These are phyloP conservation scores for Clinocottus analis DNA, from an alignment of 2,113 vertebrate genomes.

Conservation along the genomic window DNA sequence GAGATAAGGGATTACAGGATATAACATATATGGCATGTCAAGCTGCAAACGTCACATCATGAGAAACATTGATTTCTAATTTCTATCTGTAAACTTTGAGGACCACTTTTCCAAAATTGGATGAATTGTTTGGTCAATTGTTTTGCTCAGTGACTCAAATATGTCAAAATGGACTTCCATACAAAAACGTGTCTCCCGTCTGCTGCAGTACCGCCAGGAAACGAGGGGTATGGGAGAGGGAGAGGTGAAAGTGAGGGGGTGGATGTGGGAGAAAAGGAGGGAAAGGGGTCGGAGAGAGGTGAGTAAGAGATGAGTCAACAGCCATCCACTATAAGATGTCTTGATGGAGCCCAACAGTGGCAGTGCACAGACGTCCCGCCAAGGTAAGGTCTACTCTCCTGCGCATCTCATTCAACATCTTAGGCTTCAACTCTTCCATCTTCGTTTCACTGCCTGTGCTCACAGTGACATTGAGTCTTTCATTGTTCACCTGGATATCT, in stretches of 20 bases:
- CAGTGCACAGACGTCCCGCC: slow-evolving; percentile 50
- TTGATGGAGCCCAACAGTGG: slow-evolving; percentile 66
- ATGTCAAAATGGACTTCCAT: slow-evolving; percentile 9
- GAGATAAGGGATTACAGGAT: not conserved
- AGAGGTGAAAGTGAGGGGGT: slow-evolving; percentile 37
- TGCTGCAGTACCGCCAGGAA: slow-evolving; percentile 4
- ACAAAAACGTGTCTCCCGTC: not conserved
- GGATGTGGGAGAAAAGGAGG: slow-evolving; percentile 18
- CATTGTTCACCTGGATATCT: not conserved
- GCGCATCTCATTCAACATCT: slow-evolving; percentile 1
- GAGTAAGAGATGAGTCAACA: slow-evolving; percentile 83
- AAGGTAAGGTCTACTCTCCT: slow-evolving; percentile 70
- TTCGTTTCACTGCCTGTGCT: not conserved
- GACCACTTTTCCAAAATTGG: not conserved
- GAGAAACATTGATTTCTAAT: not conserved
- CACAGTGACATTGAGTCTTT: not conserved
- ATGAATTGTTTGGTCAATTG: not conserved
- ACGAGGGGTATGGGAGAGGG: slow-evolving; percentile 14
- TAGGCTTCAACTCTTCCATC: not conserved
- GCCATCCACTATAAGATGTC: slow-evolving; percentile 74
- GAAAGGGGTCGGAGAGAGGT: slow-evolving; percentile 50
- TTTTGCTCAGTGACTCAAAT: slow-evolving; percentile 6
- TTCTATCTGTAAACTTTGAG: not conserved
- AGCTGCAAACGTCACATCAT: not conserved
- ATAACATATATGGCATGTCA: slow-evolving; percentile 24